Base-by-base conservation (phyloP, 2,797 vertebrate species). In the Chloroceryle inda region DNA sequence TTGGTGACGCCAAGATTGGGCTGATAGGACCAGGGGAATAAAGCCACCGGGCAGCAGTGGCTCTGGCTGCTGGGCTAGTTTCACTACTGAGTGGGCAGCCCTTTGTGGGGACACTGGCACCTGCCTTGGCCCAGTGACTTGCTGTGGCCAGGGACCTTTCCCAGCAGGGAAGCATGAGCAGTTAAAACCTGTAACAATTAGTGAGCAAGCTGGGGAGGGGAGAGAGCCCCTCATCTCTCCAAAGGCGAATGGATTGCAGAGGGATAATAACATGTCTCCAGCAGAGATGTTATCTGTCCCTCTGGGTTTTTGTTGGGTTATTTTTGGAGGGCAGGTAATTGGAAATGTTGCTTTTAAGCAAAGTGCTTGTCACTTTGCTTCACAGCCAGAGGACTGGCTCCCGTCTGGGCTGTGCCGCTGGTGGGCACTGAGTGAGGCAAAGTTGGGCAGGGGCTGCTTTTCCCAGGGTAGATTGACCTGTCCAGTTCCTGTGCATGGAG, bases 1-100 rank as follows among this genome's bases (percentile, higher is more conserved):
- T 88, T 2, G 3, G 33, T 94, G 96, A 93, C 85, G 94, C 82
- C 95, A 87, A 96, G 95, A 97, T 96, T 0, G 2, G 86, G 44
- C 52, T 2, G 93, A 96, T 95, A 95, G 86, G 40, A 69, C 5
- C 5, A 52, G 31, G 52, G 67, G 63, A 95, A 96, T 90, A 96
- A 97, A 96, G 86, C 59, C 2, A 2, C 13, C 23, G 67, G 72
- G 47, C 77, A 84, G 77, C 0, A 0, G 38, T 75, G 94, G 83
- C 93, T 90, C 92, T 0, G 2, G 59, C 77, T 90, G 69, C 85
- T 0, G 3, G 74, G 67, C 80, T 0, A 6, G 50, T 93, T 92
- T 88, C 5, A 2, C 66, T 89, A 67, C 55, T 0, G 7, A 87
- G 78, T 0, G 3, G 75, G 44, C 85, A 90, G 67, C 55, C 67